phyloP scores from a whole-genome alignment of 2,888 invertebrate genomes.

The Venusia cambrica region DNA sequence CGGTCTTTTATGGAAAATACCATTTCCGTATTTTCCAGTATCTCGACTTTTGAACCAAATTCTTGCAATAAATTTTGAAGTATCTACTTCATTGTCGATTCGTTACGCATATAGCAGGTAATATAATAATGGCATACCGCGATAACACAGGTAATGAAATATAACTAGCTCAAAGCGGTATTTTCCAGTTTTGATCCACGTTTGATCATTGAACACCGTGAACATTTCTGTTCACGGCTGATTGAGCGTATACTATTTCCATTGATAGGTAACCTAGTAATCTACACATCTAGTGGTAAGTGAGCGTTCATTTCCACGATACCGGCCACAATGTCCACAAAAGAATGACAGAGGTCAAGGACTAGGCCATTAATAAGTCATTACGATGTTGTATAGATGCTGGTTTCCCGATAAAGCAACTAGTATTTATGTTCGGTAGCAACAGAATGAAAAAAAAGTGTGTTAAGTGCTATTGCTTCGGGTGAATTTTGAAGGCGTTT shows the following conservation, averaged over 20 bases:
- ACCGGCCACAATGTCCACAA: not conserved
- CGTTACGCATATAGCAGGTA: too few relatives aligned
- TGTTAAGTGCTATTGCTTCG: too few relatives aligned
- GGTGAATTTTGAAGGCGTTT: too few relatives aligned
- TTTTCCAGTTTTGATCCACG: slow-evolving; percentile 3
- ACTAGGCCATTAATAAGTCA: slow-evolving; percentile 9
- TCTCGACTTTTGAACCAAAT: too few relatives aligned
- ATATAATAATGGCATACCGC: too few relatives aligned
- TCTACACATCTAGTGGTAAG: not conserved
- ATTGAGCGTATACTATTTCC: slow-evolving; percentile 7
- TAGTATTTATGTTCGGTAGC: not conserved
- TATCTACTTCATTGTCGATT: too few relatives aligned
- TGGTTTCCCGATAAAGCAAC: slow-evolving; percentile 1
- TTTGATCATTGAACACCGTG: slow-evolving; percentile 8
- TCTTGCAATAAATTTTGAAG: too few relatives aligned
- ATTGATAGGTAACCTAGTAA: not conserved
- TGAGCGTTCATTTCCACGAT: not conserved
- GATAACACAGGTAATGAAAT: slow-evolving; percentile 1
- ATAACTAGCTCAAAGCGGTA: not conserved
- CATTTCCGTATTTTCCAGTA: too few relatives aligned
- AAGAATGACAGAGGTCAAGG: slow-evolving; percentile 13
- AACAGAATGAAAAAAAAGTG: too few relatives aligned
- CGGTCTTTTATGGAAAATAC: too few relatives aligned
- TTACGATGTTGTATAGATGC: slow-evolving; percentile 1
- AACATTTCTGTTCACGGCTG: slow-evolving; percentile 7